These are phyloP conservation scores for Lasioglossum morio DNA, from an alignment of 2,888 invertebrate genomes.

Conservation along the genomic window DNA sequence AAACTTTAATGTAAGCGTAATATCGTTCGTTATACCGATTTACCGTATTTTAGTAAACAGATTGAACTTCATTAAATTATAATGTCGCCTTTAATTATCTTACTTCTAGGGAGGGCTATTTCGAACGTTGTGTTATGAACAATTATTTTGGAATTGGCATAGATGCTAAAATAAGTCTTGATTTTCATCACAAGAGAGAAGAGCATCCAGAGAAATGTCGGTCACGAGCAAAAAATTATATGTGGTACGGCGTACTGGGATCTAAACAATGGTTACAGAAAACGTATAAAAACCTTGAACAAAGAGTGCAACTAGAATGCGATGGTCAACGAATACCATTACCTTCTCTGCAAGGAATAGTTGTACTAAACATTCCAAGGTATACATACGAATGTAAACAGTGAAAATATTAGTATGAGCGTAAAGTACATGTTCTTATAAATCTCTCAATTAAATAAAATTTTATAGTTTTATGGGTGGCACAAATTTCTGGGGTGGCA, in stretches of 20 bases:
- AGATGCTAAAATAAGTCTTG: constrained; percentile 98
- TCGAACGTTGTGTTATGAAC: constrained; percentile 98
- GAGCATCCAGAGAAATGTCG: constrained; percentile 98
- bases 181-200: constrained; percentile 98
- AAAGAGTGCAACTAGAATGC: constrained; percentile 97
- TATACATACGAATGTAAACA: constrained; percentile 75
- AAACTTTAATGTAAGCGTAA: constrained; percentile 88
- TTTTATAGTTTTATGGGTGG: constrained; percentile 97
- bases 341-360: constrained; percentile 98
- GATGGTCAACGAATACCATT: constrained; percentile 98
- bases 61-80: not conserved
- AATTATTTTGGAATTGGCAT: constrained; percentile 99
- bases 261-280: constrained; percentile 94
- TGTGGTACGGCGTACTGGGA: constrained; percentile 96
- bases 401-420: constrained; percentile 4
- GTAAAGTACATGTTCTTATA: constrained; percentile 9
- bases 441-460: constrained; percentile 20
- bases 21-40: not conserved
- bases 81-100: not conserved
- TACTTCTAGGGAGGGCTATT: constrained; percentile 90
- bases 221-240: constrained; percentile 96
- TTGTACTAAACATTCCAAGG: constrained; percentile 97
- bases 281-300: constrained; percentile 98
- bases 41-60: not conserved
- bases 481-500: constrained; percentile 99